Evolutionary conservation across 1,140 invertebrate genomes (phyloP).

Genomic region (Heliconius nattereri): DNA sequence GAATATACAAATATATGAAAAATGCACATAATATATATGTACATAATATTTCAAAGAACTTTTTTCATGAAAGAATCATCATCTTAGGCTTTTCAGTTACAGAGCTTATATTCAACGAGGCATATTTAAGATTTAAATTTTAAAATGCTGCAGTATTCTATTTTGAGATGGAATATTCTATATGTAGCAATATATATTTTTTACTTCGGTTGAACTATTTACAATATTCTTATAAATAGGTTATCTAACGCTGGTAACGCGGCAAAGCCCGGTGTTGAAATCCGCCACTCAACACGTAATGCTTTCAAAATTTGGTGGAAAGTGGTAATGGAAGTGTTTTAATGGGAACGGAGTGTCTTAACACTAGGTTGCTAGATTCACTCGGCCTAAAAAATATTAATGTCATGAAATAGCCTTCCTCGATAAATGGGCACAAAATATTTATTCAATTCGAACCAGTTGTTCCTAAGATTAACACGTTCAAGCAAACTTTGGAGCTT

Average conservation of each 20-base stretch:
- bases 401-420: too few species aligned
- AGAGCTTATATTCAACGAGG: constrained; percentile 9
- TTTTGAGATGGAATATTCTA: not conserved
- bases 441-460: too few species aligned
- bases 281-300: too few species aligned
- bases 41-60: constrained; percentile 8
- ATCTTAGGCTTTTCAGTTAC: constrained; percentile 7
- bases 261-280: too few species aligned
- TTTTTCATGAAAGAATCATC: constrained; percentile 7
- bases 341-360: not conserved
- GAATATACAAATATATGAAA: not conserved
- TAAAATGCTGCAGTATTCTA: constrained; percentile 7
- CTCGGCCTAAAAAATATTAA: not conserved
- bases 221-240: not conserved
- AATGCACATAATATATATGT: not conserved
- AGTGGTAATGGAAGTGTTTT: too few species aligned
- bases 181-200: not conserved
- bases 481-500: too few species aligned
- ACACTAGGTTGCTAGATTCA: not conserved
- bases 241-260: not conserved
- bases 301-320: too few species aligned
- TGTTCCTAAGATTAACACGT: too few species aligned
- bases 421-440: too few species aligned
- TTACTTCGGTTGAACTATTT: not conserved
- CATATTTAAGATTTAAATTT: constrained; percentile 3